Base-by-base conservation (phyloP, 2,888 invertebrate genomes). In the Spilarctia lutea region DNA sequence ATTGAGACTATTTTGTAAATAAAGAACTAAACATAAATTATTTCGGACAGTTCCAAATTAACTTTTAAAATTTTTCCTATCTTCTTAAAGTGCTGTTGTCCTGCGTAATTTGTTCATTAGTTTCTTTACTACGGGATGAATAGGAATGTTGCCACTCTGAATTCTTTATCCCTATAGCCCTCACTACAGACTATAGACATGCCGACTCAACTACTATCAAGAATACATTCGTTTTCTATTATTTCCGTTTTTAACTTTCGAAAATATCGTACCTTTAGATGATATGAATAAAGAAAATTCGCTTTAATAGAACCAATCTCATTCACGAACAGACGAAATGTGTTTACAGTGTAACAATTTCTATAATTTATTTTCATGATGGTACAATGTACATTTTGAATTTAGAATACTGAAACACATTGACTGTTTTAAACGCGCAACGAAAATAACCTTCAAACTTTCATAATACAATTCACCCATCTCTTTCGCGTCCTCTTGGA, bases 391-490 rank as follows among this genome's bases (percentile, higher is more conserved):
- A 79, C 60, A 79, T 72, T 75, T 75, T 75, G 68, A 73, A 78
- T 75, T 75, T 74, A 75, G 70, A 75, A 78, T 74, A 78, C 52
- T 67, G 63, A 73, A 56, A 72, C 83, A 79, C 84, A 79, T 86
- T 67, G 56, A 81, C 33, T 20, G 11, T 84, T 85, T 83, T 84
- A 72, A 68, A 69, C 71, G 81, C 82, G 75, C 86, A 76, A 48
- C 72, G 45, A 68, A 65, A 74, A 30, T 69, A 68, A 75, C 80
- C 80, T 76, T 79, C 81, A 74, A 78, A 80, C 68, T 76, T 81
- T 77, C 75, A 65, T 68, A 76, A 33, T 33, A n/a, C 63, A 66
- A 48, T 68, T 70, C 27, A 68, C 42, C 63, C 69, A 75, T 77
- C 72, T 70, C 56, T 80, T 75, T 79, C 65, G 39, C 67, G 35